Evolutionary conservation across 1,140 invertebrate genomes (phyloP), one percentile per base, ranked within the genome.

Genomic region (Cylas formicarius): DNA sequence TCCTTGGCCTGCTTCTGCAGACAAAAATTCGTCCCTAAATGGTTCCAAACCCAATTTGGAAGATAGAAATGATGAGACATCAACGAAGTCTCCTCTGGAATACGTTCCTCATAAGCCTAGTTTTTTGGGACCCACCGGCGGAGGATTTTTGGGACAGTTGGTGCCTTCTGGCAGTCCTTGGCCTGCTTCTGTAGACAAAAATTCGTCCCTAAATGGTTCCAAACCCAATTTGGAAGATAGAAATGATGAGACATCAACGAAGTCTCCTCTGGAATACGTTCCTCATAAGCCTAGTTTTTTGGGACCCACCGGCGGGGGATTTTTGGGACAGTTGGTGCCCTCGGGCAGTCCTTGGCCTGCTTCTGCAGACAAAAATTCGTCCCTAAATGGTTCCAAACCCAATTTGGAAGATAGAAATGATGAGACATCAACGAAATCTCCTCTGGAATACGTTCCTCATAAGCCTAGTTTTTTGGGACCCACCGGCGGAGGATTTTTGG

Each of bases 291-390:
- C 47, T 14, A 9, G 26, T 9, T 49, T 44, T 37, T 40, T 41
- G 3, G 47, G 47, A 14, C 4, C n/a, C 26, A 10, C 23, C 8
- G 24, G 18, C 5, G 24, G 34, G 4, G 35, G 26, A 10, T 10
- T n/a, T 6, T 17, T 24, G 22, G 34, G 27, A 1, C 28, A 33
- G 11, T 14, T 29, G 17, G 37, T 42, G 31, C 31, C 38, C 10
- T 20, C 29, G 18, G 42, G 48, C 11, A 44, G 20, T 11, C 48
- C 48, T 20, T 50, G 40, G 47, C 48, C 48, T 1, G 43, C 36
- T 18, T n/a, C 11, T 10, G n/a, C 8, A 9, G 2, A 1, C 2
- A 18, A 9, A 20, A 9, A 9, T 19, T 7, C 9, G 16, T 3
- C 18, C 22, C 8, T 27, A 13, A 17, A 18, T 1, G 16, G 4